Base-by-base conservation (phyloP, 2,888 invertebrate genomes). In the Cordylochernes scorpioides region DNA sequence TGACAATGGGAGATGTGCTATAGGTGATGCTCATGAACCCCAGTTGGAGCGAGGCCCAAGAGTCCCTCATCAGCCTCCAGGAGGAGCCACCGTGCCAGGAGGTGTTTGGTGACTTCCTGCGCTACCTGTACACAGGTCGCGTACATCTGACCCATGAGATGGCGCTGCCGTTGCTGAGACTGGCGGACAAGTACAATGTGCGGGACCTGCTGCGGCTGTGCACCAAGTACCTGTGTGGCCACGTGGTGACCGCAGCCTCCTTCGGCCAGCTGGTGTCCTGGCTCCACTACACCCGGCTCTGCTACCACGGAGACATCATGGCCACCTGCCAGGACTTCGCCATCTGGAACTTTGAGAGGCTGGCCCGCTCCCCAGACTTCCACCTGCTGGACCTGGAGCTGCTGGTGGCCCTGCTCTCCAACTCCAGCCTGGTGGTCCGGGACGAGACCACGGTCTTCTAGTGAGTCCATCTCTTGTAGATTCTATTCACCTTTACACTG, bases 121-220 rank as follows among this genome's bases (percentile, higher is more conserved):
- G 74, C 54, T 74, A 72, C 49, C 65, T 88, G 49, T 88, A 88
- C 57, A 80, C 80, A 1, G 88, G 86, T 22, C 70, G 71, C 54
- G 73, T 88, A 42, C 64, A 67, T 45, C 71, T 88, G 46, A 74
- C 73, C 5, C 67, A 78, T 41, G 63, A 65, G 30, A 71, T 71
- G 36, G 84, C 80, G 27, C 64, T 86, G 55, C 77, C 84, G 5
- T 67, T 86, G 42, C 59, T 88, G 29, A 73, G 73, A 7, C 58
- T 88, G 32, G 84, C 82, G 22, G 88, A 88, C 54, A 88, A 88
- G 56, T 88, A 88, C 54, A 80, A 84, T 58, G 77, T 88, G 9
- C 71, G 68, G 64, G 80, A 86, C 54, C 61, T 88, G 45, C 73
- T 74, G 38, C 58, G 63, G 5, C 58, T 80, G 8, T 86, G 86